Percentiles rank a stretch among this genome's conserved stretches.
Evolutionary conservation across 2,113 vertebrate genomes (phyloP).

Genomic region (Toxotes jaculatrix): DNA sequence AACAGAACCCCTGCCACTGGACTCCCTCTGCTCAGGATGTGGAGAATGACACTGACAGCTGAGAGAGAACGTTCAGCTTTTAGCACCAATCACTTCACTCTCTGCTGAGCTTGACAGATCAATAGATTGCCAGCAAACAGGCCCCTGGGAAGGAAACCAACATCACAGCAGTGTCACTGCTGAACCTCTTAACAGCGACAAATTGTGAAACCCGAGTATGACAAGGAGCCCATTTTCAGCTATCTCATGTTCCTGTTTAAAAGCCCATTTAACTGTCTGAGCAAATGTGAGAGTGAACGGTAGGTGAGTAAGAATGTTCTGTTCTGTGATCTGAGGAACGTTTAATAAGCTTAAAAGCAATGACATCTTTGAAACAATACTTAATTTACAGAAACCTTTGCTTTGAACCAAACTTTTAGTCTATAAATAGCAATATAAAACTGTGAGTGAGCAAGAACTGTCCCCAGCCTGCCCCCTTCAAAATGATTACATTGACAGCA

Average conservation of each 20-base stretch:
- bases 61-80: slow-evolving; percentile 37
- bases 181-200: slow-evolving; percentile 34
- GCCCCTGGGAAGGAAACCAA: slow-evolving; percentile 38
- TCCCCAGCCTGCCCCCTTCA: neutral
- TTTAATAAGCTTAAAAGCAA: neutral
- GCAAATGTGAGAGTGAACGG: neutral
- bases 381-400: neutral
- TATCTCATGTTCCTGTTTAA: slow-evolving; percentile 43
- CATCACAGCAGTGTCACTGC: slow-evolving; percentile 45
- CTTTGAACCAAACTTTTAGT: neutral
- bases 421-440: neutral
- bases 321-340: slow-evolving; percentile 14
- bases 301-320: neutral
- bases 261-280: slow-evolving; percentile 31
- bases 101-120: slow-evolving; percentile 56
- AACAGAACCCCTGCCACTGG: slow-evolving; percentile 3
- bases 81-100: slow-evolving; percentile 25
- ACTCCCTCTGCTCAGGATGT: slow-evolving; percentile 16
- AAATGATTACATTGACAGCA: neutral
- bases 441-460: neutral
- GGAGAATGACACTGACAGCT: slow-evolving; percentile 27
- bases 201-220: slow-evolving; percentile 46
- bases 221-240: slow-evolving; percentile 34
- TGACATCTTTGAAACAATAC: neutral
- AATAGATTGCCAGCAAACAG: slow-evolving; percentile 53